phyloP scores from a whole-genome alignment of 2,797 vertebrate genomes.

The Halcyon chelicuti region DNA sequence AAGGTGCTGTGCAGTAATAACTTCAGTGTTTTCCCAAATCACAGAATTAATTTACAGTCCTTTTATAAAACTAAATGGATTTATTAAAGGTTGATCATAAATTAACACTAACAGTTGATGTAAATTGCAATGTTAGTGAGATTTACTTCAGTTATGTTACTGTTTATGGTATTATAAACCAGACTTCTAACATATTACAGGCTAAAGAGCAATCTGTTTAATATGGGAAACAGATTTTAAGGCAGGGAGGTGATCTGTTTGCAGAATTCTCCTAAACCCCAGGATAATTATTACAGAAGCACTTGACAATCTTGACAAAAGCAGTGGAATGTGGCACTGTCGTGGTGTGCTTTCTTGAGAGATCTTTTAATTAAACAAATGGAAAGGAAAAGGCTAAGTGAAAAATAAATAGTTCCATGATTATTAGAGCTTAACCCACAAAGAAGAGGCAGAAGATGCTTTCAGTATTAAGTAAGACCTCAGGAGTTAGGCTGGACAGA shows the following conservation, averaged over 20 bases:
- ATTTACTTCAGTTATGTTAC: slow-evolving; percentile 34
- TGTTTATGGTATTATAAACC: slow-evolving; percentile 2
- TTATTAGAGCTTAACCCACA: not conserved
- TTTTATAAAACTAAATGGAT: slow-evolving; percentile 44
- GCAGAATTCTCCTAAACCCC: slow-evolving; percentile 45
- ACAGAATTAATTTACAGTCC: slow-evolving; percentile 62
- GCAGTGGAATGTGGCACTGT: not conserved
- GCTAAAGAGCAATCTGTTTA: slow-evolving; percentile 33
- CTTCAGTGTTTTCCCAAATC: slow-evolving; percentile 47
- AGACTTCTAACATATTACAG: not conserved
- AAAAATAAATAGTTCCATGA: slow-evolving; percentile 25
- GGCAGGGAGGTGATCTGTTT: slow-evolving; percentile 23
- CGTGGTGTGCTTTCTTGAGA: not conserved
- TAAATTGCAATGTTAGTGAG: slow-evolving; percentile 16
- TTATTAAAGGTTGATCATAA: slow-evolving; percentile 61
- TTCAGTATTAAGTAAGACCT: not conserved
- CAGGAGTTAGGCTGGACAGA: not conserved
- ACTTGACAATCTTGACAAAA: slow-evolving; percentile 29
- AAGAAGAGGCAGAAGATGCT: not conserved
- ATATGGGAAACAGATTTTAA: not conserved
- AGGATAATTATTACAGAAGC: slow-evolving; percentile 36
- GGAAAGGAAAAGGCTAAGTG: slow-evolving; percentile 24
- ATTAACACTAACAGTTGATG: slow-evolving; percentile 50
- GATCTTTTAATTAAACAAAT: slow-evolving; percentile 51
- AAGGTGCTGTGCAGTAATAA: slow-evolving; percentile 52